Conservation (phyloP, 2,888 invertebrate species). For the Orthonevra nobilis region DNA sequence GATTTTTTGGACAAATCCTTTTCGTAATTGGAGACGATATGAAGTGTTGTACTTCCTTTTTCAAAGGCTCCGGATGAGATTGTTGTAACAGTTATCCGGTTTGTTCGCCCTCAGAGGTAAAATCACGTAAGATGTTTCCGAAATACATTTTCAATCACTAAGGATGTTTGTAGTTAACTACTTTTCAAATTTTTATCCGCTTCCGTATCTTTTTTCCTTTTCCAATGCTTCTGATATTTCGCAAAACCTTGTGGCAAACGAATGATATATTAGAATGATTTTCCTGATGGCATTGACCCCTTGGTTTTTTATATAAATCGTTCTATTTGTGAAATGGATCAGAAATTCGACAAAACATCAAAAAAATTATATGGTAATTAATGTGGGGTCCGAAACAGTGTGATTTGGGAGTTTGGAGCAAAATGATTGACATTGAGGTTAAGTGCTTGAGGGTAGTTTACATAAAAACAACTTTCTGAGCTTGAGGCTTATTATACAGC, state of each 20-base stretch:
- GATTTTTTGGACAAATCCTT: constrained; percentile 18
- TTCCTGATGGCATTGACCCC: constrained; percentile 16
- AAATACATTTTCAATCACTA: constrained; percentile 27
- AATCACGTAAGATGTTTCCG: constrained; percentile 9
- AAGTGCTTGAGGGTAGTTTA: constrained; percentile 32
- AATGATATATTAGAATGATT: constrained; percentile 45
- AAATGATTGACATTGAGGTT: constrained; percentile 50
- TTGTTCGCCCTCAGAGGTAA: background rate
- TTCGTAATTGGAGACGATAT: constrained; percentile 16
- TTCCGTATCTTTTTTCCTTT: too few relatives aligned
- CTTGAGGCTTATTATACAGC: constrained; percentile 10
- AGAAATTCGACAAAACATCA: constrained; percentile 38
- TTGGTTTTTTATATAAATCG: constrained; percentile 12
- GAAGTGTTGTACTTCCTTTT: background rate
- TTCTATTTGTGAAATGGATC: constrained; percentile 45
- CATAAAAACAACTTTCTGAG: background rate
- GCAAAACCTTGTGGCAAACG: constrained; percentile 29
- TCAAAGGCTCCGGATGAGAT: background rate
- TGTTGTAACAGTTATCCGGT: constrained; percentile 1
- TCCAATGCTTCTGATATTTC: constrained; percentile 20
- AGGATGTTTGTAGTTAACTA: constrained; percentile 6
- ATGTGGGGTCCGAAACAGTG: constrained; percentile 34
- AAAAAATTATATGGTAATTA: constrained; percentile 55
- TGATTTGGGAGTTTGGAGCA: constrained; percentile 22
- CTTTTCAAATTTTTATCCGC: constrained; percentile 19